phyloP scores from a whole-genome alignment of 1,140 invertebrate genomes.

The Bombyx mandarina region DNA sequence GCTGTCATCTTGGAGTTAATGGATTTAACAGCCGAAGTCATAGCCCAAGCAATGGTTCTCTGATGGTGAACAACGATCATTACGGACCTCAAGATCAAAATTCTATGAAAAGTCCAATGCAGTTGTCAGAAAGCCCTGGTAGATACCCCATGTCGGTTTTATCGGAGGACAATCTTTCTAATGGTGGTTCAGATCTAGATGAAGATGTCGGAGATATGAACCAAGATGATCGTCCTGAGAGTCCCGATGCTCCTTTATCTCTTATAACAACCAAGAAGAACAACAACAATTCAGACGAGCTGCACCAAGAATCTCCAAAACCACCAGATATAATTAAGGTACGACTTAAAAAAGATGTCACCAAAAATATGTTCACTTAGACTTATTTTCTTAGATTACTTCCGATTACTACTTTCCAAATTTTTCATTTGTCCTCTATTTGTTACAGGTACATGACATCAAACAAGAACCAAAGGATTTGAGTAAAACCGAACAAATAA shows the following conservation, averaged over 20 bases:
- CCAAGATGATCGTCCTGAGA: constrained; percentile 72
- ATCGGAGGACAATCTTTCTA: constrained; percentile 73
- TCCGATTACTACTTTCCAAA: too few relatives aligned
- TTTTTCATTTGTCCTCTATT: constrained; percentile 9
- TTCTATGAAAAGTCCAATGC: constrained; percentile 68
- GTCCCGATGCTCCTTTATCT: constrained; percentile 78
- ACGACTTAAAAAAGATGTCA: constrained; percentile 5
- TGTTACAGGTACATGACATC: constrained; percentile 61
- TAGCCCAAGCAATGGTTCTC: constrained; percentile 73
- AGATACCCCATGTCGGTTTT: constrained; percentile 70
- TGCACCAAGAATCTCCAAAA: constrained; percentile 60
- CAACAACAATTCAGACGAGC: constrained; percentile 52
- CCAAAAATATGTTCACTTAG: not conserved
- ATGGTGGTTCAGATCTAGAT: constrained; percentile 74
- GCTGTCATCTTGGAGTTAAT: constrained; percentile 72
- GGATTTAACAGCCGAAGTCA: constrained; percentile 76
- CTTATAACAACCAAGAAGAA: constrained; percentile 73
- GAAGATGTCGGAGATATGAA: constrained; percentile 72
- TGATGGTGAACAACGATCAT: constrained; percentile 67
- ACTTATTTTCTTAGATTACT: too few relatives aligned
- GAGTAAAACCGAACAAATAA: constrained; percentile 56
- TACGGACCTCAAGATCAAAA: constrained; percentile 71
- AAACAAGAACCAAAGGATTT: constrained; percentile 72
- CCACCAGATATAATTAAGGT: constrained; percentile 69
- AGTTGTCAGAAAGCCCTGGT: constrained; percentile 60